A percentile compares a stretch with the other conserved stretches of the same genome.
Conservation (phyloP, 2,113 vertebrate genomes). For the Mobula hypostoma region DNA sequence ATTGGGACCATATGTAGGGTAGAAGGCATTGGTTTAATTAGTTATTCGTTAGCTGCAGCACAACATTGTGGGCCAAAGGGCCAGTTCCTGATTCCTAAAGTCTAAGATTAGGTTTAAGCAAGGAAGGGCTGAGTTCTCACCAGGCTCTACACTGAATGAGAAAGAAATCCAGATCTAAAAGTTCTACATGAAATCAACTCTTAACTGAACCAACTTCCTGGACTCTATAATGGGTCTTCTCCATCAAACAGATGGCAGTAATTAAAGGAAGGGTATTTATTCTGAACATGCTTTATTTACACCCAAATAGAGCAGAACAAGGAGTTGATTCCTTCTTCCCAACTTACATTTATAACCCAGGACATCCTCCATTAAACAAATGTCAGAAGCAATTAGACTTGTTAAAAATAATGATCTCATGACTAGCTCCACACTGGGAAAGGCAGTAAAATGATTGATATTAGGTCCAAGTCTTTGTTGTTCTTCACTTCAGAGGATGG, state of each 20-base stretch:
- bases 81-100: conserved; percentile 49
- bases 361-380: conserved; percentile 28
- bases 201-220: conserved; percentile 85
- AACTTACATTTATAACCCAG: conserved; percentile 25
- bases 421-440: background rate
- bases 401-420: conserved; percentile 1
- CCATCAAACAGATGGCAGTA: conserved; percentile 80
- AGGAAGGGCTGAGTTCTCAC: conserved; percentile 70
- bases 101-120: conserved; percentile 80
- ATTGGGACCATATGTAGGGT: too few relatives aligned
- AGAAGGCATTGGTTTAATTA: too few relatives aligned
- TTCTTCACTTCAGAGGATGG: background rate
- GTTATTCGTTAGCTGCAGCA: too few relatives aligned
- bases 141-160: conserved; percentile 70
- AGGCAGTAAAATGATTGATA: background rate
- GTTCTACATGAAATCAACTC: conserved; percentile 85
- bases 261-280: conserved; percentile 83
- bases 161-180: conserved; percentile 58
- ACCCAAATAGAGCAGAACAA: conserved; percentile 63
- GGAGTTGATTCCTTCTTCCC: conserved; percentile 30
- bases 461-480: background rate
- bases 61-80: too few relatives aligned
- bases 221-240: conserved; percentile 44
- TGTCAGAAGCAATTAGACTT: conserved; percentile 31
- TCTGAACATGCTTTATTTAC: conserved; percentile 81